Evolutionary conservation across 2,113 vertebrate genomes (phyloP).

Genomic region (Tetrax tetrax): DNA sequence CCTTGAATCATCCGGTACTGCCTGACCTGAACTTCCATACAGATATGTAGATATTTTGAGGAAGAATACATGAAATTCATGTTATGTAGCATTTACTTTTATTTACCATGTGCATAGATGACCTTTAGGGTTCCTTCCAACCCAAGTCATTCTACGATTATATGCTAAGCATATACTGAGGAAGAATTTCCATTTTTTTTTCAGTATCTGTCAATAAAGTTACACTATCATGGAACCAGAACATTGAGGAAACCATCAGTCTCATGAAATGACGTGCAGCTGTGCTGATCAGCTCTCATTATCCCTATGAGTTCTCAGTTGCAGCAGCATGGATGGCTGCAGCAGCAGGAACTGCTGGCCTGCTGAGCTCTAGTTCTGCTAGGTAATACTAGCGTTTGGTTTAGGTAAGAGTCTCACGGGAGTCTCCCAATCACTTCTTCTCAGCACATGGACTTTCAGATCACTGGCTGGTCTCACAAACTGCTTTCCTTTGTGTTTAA

Average conservation of each 20-base stretch:
- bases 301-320: neutral
- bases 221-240: neutral
- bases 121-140: no score
- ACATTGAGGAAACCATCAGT: neutral
- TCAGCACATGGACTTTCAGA: neutral
- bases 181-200: neutral
- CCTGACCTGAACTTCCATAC: neutral
- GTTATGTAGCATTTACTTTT: neutral
- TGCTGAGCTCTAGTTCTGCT: neutral
- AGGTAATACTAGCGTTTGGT: fast-evolving
- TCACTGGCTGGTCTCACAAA: neutral
- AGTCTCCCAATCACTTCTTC: neutral
- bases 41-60: neutral
- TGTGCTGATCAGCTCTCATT: neutral
- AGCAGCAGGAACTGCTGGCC: neutral
- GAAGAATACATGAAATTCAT: neutral
- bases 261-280: neutral
- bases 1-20: neutral
- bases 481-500: neutral
- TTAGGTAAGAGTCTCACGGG: neutral
- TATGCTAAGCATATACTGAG: neutral
- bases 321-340: neutral
- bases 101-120: neutral
- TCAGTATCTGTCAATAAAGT: neutral
- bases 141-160: neutral